These are phyloP conservation scores for Percopsis omiscomaycus DNA, from an alignment of 2,797 vertebrate genomes.

Conservation along the genomic window DNA sequence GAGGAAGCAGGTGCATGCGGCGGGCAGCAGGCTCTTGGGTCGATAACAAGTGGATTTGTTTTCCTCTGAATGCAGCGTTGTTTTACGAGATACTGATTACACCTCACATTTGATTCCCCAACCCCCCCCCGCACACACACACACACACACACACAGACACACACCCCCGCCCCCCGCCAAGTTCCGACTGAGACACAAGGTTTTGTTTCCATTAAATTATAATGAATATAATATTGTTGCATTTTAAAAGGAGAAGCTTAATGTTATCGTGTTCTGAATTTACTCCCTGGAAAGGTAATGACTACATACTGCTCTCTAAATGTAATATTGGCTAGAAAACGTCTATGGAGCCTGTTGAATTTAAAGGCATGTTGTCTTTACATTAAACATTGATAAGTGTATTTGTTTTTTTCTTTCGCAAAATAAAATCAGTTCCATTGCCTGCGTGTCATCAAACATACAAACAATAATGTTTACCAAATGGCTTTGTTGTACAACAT, in stretches of 20 bases:
- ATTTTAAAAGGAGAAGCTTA: slow-evolving; percentile 25
- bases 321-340: not conserved
- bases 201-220: too few relatives aligned
- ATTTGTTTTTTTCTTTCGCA: slow-evolving; percentile 16
- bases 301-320: not conserved
- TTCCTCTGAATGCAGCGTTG: slow-evolving; percentile 61
- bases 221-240: not conserved
- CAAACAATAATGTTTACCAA: slow-evolving; percentile 78
- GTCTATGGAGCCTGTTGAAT: not conserved
- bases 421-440: slow-evolving; percentile 54
- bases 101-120: slow-evolving; percentile 59
- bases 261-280: slow-evolving; percentile 24
- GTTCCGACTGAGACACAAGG: too few relatives aligned
- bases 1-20: too few relatives aligned
- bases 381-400: slow-evolving; percentile 36
- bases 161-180: too few relatives aligned
- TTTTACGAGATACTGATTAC: slow-evolving; percentile 65
- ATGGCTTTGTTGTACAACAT: slow-evolving; percentile 77
- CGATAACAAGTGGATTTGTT: slow-evolving; percentile 71
- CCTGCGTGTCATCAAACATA: slow-evolving; percentile 70
- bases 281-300: slow-evolving; percentile 4
- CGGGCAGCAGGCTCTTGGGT: slow-evolving; percentile 37
- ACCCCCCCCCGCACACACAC: too few relatives aligned
- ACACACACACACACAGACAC: too few relatives aligned
- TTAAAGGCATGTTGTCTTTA: slow-evolving; percentile 23